Evolutionary conservation across 1,140 invertebrate genomes (phyloP), one percentile per base, ranked within the genome.

Genomic region (Nilaparvata lugens): DNA sequence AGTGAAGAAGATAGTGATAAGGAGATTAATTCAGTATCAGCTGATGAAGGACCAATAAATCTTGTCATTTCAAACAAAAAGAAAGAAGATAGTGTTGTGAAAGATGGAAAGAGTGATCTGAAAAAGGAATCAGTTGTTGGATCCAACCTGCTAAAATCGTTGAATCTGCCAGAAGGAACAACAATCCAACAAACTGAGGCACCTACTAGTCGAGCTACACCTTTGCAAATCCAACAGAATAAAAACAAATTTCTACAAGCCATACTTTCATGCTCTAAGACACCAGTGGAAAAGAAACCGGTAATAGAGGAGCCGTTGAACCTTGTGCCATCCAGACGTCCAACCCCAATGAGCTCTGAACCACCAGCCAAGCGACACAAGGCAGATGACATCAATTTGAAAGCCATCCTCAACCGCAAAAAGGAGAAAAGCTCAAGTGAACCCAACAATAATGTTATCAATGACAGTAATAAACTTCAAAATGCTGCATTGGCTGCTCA

Each of bases 281-380:
- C 43, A 14, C 21, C 45, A 9, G 7, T 48, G 60, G 58, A 43
- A 25, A 57, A 51, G 24, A 64, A 61, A 53, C 23, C 6, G 42
- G 53, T 21, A 23, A 25, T 18, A 16, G 81, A 78, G 60, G 83
- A 84, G 70, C 83, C 83, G 1, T 72, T 85, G 38, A 82, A 86
- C 73, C 70, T 85, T 57, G 83, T 83, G 3, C 80, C 63, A 72
- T 51, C 70, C 68, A 62, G 75, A 75, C 81, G 82, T 1, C 71
- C 79, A 31, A 75, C 79, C 23, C 25, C 40, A 3, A 28, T 58
- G 16, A n/a, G 5, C n/a, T 48, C 40, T 52, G 48, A 58, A 64
- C 48, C 51, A 16, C 23, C 56, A 21, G 13, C 58, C 25, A 61
- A 64, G 28, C 42, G 52, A 21, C 43, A 48, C 11, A 78, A 78